These are phyloP conservation scores for Xerus inauris DNA, from an alignment of 2,113 vertebrate genomes.

Conservation along the genomic window DNA sequence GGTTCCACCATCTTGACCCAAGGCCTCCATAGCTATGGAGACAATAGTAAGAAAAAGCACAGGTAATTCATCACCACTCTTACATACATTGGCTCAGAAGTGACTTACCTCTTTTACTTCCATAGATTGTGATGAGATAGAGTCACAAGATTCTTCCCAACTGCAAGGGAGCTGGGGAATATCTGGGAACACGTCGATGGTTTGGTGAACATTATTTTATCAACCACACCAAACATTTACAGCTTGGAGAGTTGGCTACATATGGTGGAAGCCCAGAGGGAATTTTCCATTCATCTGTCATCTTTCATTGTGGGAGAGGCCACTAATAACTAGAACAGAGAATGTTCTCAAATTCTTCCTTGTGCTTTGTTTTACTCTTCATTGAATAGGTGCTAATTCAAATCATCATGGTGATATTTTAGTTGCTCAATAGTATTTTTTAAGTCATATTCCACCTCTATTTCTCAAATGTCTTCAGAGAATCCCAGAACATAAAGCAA, in stretches of 20 bases:
- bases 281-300: constrained; percentile 60
- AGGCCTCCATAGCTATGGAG: neutral
- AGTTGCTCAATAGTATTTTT: constrained; percentile 35
- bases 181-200: neutral
- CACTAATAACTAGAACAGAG: constrained; percentile 52
- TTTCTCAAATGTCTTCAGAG: constrained; percentile 1
- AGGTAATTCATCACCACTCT: neutral
- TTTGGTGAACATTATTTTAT: constrained; percentile 17
- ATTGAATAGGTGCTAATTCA: constrained; percentile 12
- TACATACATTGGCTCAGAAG: neutral
- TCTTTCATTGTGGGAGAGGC: constrained; percentile 52
- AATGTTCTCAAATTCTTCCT: constrained; percentile 52
- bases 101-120: neutral
- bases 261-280: constrained; percentile 21
- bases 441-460: neutral
- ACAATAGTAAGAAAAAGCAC: neutral
- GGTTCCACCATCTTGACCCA: neutral
- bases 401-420: neutral
- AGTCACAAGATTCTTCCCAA: neutral
- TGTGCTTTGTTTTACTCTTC: neutral
- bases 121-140: neutral
- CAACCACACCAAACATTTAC: constrained; percentile 24
- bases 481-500: constrained; percentile 6
- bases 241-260: constrained; percentile 12
- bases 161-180: neutral